Evolutionary conservation across 2,888 invertebrate species (phyloP).

Genomic region (Mythimna lalbum): DNA sequence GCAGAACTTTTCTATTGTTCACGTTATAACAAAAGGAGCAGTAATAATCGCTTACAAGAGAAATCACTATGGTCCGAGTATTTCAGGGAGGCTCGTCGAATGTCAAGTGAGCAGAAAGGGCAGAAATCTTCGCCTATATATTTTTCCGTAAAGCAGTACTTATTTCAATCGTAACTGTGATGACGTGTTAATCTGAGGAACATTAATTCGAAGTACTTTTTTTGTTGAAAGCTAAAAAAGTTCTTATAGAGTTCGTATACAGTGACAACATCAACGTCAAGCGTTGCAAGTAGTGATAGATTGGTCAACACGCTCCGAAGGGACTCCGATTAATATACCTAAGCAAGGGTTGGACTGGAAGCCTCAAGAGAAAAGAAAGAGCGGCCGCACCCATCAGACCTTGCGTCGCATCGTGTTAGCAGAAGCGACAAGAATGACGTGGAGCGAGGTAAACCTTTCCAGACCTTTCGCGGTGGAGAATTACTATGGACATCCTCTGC

Average conservation of each 20-base stretch:
- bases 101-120: slow-evolving; percentile 57
- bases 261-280: background rate
- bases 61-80: slow-evolving; percentile 59
- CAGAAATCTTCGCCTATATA: slow-evolving; percentile 32
- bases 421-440: too few relatives aligned
- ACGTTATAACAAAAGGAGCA: slow-evolving; percentile 41
- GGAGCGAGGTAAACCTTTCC: too few relatives aligned
- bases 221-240: background rate
- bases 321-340: too few relatives aligned
- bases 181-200: slow-evolving; percentile 13
- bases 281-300: too few relatives aligned
- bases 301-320: too few relatives aligned
- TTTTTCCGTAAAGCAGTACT: slow-evolving; percentile 36
- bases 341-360: too few relatives aligned
- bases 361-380: too few relatives aligned
- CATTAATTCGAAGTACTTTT: background rate
- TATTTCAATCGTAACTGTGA: slow-evolving; percentile 21
- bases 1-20: slow-evolving; percentile 33
- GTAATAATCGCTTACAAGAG: slow-evolving; percentile 63
- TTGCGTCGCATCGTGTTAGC: too few relatives aligned
- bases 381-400: too few relatives aligned
- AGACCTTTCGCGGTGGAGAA: too few relatives aligned
- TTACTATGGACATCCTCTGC: too few relatives aligned
- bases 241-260: background rate
- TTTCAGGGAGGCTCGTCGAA: slow-evolving; percentile 49